Conservation (phyloP, 53 echinoderm and acorn worm species). For the Apostichopus leukothele region DNA sequence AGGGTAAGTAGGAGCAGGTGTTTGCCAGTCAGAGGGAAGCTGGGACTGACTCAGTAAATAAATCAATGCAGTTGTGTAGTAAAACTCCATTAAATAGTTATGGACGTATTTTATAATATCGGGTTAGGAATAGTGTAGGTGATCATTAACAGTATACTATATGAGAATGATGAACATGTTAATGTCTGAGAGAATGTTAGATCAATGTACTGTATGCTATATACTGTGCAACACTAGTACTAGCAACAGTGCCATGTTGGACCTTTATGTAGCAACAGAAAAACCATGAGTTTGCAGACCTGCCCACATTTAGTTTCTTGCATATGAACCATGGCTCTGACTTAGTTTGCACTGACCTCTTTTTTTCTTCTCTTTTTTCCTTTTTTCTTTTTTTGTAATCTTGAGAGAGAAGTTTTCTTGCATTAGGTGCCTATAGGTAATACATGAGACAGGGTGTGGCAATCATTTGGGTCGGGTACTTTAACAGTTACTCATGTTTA, state of each 20-base stretch:
- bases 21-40: neutral
- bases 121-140: neutral
- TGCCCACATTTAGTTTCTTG: too few species aligned
- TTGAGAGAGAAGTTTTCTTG: too few species aligned
- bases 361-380: too few species aligned
- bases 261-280: neutral
- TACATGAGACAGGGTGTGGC: too few species aligned
- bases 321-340: too few species aligned
- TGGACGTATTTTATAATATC: neutral
- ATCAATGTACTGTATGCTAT: neutral
- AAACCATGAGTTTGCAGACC: too few species aligned
- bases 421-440: too few species aligned
- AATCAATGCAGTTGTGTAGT: neutral
- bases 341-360: too few species aligned
- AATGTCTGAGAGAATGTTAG: neutral
- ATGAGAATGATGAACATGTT: neutral
- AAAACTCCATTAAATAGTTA: neutral
- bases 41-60: neutral
- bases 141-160: neutral
- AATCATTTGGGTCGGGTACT: too few species aligned
- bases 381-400: too few species aligned
- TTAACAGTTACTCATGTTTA: too few species aligned
- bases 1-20: conserved; percentile 28
- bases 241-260: too few species aligned
- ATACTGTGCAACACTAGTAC: neutral